Conservation (phyloP, 1,140 invertebrate species). For the Pseudoatta argentina region DNA sequence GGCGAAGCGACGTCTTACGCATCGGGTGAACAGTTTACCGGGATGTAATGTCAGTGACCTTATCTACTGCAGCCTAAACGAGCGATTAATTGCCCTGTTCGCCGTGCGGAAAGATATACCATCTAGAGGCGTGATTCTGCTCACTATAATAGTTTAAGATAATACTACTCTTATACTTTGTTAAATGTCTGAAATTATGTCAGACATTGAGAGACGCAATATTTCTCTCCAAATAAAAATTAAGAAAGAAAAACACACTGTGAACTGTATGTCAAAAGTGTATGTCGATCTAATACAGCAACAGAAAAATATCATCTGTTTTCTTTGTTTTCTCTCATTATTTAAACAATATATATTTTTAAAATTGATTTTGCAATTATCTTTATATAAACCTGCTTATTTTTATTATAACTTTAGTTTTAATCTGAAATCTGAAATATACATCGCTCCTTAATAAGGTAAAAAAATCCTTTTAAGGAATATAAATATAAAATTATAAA, state of each 20-base stretch:
- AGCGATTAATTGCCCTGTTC: conserved; percentile 52
- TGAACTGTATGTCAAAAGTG: not conserved
- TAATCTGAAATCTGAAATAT: not conserved
- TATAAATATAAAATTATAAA: not conserved
- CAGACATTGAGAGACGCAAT: not conserved
- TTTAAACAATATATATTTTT: not conserved
- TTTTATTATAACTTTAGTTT: not conserved
- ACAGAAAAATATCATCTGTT: not conserved
- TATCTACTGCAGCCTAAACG: conserved; percentile 47
- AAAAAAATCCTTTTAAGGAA: not conserved
- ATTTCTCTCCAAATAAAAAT: not conserved
- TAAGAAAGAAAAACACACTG: not conserved
- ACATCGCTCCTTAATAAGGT: not conserved
- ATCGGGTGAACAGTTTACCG: conserved; percentile 40
- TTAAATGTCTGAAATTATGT: not conserved
- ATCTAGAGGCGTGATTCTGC: conserved; percentile 6
- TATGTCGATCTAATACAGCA: not conserved
- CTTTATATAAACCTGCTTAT: not conserved
- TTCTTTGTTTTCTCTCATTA: not conserved
- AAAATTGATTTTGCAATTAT: not conserved
- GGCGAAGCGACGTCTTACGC: conserved; percentile 45
- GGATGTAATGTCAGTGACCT: conserved; percentile 77
- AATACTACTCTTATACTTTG: conserved; percentile 1
- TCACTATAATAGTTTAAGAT: not conserved
- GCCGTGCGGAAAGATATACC: conserved; percentile 18